phyloP scores from a whole-genome alignment of 1,140 invertebrate species.

The Temnothorax nylanderi region DNA sequence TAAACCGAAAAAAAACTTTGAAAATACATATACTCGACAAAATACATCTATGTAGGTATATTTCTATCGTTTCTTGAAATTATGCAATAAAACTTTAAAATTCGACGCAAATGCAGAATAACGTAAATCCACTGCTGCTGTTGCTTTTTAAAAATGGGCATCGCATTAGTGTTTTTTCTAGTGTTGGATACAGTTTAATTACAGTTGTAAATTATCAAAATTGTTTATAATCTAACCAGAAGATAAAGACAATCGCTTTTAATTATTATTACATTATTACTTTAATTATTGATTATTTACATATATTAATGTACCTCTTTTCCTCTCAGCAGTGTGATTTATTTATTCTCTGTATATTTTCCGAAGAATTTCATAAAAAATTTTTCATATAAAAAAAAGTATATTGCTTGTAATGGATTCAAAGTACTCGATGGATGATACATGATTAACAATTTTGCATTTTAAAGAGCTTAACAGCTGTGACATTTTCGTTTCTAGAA shows the following conservation, averaged over 20 bases:
- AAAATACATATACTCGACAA: neutral
- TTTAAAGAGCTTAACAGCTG: neutral
- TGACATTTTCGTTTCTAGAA: neutral
- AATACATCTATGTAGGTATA: neutral
- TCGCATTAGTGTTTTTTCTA: neutral
- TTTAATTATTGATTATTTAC: neutral
- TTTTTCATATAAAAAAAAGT: no score
- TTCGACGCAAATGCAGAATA: neutral
- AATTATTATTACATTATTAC: neutral
- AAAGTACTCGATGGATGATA: neutral
- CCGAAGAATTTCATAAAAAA: neutral
- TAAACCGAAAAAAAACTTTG: neutral
- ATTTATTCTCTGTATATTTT: neutral
- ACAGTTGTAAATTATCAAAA: neutral
- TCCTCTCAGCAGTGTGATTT: neutral
- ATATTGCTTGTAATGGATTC: neutral
- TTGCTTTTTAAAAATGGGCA: neutral
- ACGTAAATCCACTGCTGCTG: neutral
- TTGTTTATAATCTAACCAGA: neutral
- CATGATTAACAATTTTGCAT: neutral
- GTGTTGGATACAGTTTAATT: neutral
- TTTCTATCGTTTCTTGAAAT: neutral
- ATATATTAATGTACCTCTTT: neutral
- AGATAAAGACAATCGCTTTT: neutral
- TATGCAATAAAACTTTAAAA: slow-evolving; percentile 10